phyloP scores from a whole-genome alignment of 2,797 vertebrate species.

The Micromesistius poutassou region DNA sequence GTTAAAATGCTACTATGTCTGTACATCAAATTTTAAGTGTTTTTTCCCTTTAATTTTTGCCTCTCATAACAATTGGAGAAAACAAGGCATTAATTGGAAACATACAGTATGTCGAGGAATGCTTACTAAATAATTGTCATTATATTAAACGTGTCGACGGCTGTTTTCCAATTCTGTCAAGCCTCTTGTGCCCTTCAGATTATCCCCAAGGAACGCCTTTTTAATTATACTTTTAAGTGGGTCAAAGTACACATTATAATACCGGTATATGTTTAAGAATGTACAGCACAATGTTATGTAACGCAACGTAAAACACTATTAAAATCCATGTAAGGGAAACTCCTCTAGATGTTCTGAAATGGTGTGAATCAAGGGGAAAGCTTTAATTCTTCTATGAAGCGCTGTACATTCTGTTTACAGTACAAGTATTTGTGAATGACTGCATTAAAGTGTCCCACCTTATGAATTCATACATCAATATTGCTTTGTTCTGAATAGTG shows the following conservation, averaged over 20 bases:
- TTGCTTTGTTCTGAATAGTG: slow-evolving; percentile 17
- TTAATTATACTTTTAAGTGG: neutral
- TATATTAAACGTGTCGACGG: neutral
- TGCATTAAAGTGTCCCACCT: neutral
- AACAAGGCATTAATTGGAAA: neutral
- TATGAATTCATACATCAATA: slow-evolving; percentile 11
- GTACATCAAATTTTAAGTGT: slow-evolving; percentile 8
- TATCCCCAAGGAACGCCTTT: neutral
- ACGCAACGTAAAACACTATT: neutral
- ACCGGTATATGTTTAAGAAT: neutral
- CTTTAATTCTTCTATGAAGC: slow-evolving; percentile 7
- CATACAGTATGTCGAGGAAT: neutral
- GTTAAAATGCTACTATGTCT: no score
- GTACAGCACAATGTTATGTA: neutral
- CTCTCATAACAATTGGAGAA: neutral
- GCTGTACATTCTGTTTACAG: slow-evolving; percentile 3
- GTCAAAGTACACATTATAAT: neutral
- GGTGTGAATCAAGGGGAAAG: slow-evolving; percentile 1
- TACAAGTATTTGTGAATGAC: slow-evolving; percentile 10
- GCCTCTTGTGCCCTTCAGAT: neutral
- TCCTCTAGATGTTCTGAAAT: neutral
- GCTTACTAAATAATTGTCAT: neutral
- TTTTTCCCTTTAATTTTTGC: neutral
- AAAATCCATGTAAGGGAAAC: neutral
- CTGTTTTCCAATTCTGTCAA: neutral